Conservation (phyloP, 2,888 invertebrate genomes). For the Dasypolia templi region DNA sequence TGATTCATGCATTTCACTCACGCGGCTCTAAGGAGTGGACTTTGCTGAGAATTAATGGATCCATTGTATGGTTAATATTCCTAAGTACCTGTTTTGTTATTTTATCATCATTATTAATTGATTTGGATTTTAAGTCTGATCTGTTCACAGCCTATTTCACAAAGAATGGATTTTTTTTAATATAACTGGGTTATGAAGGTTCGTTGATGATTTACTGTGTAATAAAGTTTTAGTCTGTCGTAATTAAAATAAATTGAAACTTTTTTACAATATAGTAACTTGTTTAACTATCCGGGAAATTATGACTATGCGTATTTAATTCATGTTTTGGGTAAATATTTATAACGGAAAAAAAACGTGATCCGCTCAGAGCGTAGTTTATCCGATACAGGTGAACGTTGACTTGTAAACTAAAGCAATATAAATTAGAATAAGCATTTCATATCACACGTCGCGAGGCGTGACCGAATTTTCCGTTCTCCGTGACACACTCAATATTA, state of each 20-base stretch:
- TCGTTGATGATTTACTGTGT: constrained; percentile 33
- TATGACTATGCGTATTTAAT: background rate
- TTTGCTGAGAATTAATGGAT: constrained; percentile 16
- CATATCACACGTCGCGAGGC: constrained; percentile 65
- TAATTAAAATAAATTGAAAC: constrained; percentile 31
- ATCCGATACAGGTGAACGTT: constrained; percentile 26
- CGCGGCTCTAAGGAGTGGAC: constrained; percentile 52
- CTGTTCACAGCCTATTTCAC: constrained; percentile 29
- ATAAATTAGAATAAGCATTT: constrained; percentile 63
- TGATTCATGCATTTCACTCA: constrained; percentile 47
- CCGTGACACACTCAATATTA: constrained; percentile 73
- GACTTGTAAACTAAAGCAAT: constrained; percentile 49
- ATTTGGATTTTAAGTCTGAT: constrained; percentile 4
- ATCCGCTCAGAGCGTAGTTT: background rate
- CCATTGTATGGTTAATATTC: constrained; percentile 22
- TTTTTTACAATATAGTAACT: no score
- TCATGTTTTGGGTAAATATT: background rate
- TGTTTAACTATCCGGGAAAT: background rate
- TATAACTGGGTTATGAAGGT: constrained; percentile 19
- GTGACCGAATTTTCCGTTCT: constrained; percentile 67
- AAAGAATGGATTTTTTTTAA: constrained; percentile 28
- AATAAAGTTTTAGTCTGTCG: constrained; percentile 16
- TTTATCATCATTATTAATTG: constrained; percentile 15
- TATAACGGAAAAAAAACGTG: background rate
- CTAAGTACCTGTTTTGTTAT: constrained; percentile 20